Conservation (phyloP, 2,113 vertebrate genomes). For the Cairina moschata region DNA sequence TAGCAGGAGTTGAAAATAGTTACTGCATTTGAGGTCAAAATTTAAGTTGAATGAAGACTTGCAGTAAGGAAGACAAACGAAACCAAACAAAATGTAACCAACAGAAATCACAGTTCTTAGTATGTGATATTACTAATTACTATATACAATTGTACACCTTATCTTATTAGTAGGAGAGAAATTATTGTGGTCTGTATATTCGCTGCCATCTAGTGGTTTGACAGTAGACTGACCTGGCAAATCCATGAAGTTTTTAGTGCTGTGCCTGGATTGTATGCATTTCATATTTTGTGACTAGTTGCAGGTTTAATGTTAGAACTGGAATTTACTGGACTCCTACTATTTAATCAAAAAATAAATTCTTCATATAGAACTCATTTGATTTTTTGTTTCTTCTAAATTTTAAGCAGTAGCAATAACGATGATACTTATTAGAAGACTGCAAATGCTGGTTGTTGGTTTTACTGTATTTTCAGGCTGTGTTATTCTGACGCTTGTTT, state of each 20-base stretch:
- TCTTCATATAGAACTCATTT: background rate
- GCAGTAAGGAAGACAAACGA: background rate
- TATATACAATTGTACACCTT: background rate
- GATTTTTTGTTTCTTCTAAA: background rate
- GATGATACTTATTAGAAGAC: background rate
- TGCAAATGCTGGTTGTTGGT: background rate
- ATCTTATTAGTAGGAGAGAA: background rate
- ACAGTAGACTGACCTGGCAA: background rate
- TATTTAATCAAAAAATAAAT: background rate
- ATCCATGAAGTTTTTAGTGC: background rate
- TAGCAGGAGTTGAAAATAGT: background rate
- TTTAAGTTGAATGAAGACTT: background rate
- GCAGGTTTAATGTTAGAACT: background rate
- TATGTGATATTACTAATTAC: background rate
- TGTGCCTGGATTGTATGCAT: rapidly evolving
- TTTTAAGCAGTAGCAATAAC: background rate
- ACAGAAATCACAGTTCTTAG: background rate
- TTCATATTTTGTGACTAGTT: background rate
- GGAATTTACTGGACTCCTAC: background rate
- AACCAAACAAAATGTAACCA: background rate
- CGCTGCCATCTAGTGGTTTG: conserved; percentile 58
- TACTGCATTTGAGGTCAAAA: background rate
- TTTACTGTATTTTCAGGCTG: background rate
- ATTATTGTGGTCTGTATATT: background rate
- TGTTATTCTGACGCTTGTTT: background rate